Evolutionary conservation across 2,797 vertebrate species (phyloP), one percentile per base, ranked within the genome.

Genomic region (Odontamblyopus lacepedii): DNA sequence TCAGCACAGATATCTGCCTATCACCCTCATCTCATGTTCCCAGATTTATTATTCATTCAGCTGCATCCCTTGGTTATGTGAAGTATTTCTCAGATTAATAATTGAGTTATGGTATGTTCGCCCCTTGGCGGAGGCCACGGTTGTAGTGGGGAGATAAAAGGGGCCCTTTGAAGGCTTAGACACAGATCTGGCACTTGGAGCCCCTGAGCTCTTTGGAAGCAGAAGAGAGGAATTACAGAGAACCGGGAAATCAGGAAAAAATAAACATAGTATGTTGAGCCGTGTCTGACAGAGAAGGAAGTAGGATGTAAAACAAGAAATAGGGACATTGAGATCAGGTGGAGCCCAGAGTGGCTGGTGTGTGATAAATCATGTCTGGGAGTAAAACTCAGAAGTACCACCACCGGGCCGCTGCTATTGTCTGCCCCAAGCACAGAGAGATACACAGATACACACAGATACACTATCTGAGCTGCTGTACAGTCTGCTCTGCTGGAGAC

Each of bases 201-300:
- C 84, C 91, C 92, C 64, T 70, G 78, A 93, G 92, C 89, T 87
- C 84, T 91, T 90, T 94, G 90, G 92, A 95, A 86, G 78, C 79
- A 94, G 87, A 95, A 92, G 64, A 92, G 88, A 95, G 87, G 76
- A 85, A 89, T 69, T 86, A 80, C 70, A 86, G 85, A 82, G 87
- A 89, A 91, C 77, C 75, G 67, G 82, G 88, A 81, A 92, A 93
- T 85, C 60, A 53, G 86, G 48, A 83, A 92, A 85, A 91, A 90
- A 90, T 81, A 87, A 93, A 89, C 80, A 91, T 82, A 74, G 77
- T 86, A 85, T 77, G 83, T 90, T 86, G 82, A 74, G 86, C 67
- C 50, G 26, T 83, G 82, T 83, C 78, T 87, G 83, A 83, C 12
- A 3, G 81, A 77, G 80, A 90, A 32, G 77, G 85, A 79, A 81